phyloP scores from a whole-genome alignment of 1,140 invertebrate species.

The Drosophila nasuta region DNA sequence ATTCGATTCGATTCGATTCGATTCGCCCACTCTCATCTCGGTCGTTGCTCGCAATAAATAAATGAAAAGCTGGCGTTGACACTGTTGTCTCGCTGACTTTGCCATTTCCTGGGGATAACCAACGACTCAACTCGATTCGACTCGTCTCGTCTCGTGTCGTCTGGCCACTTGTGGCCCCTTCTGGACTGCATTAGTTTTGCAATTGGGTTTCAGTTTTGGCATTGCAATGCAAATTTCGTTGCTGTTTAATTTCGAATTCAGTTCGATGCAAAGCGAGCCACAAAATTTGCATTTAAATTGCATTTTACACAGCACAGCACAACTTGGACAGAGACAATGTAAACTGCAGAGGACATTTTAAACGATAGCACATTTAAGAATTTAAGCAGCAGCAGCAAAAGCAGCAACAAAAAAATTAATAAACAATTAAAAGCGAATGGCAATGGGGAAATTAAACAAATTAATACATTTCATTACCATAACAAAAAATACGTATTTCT shows the following conservation, averaged over 20 bases:
- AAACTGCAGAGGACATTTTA: slow-evolving; percentile 9
- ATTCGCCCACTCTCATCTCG: slow-evolving; percentile 12
- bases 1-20: slow-evolving; percentile 1
- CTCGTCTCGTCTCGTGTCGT: neutral
- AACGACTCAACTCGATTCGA: neutral
- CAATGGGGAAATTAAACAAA: slow-evolving; percentile 15
- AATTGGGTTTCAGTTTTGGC: slow-evolving; percentile 62
- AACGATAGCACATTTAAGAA: slow-evolving; percentile 19
- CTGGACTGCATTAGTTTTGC: slow-evolving; percentile 67
- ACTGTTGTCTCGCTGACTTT: slow-evolving; percentile 18
- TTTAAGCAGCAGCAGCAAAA: neutral
- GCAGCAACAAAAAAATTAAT: slow-evolving; percentile 1
- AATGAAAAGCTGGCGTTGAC: slow-evolving; percentile 71
- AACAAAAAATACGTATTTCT: slow-evolving; percentile 6
- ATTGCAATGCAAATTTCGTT: slow-evolving; percentile 74
- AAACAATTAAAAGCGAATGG: slow-evolving; percentile 28
- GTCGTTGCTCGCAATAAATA: slow-evolving; percentile 67
- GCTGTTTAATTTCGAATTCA: slow-evolving; percentile 76
- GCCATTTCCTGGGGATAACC: slow-evolving; percentile 58
- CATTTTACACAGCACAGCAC: slow-evolving; percentile 47
- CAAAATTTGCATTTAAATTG: slow-evolving; percentile 79
- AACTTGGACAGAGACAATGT: neutral
- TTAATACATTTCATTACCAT: slow-evolving; percentile 31
- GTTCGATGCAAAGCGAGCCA: slow-evolving; percentile 40
- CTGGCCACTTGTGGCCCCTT: slow-evolving; percentile 44